Evolutionary conservation across 30 jellyfish, hydroid and myxozoan species (phyloP).

Genomic region (Turritopsis dohrnii): DNA sequence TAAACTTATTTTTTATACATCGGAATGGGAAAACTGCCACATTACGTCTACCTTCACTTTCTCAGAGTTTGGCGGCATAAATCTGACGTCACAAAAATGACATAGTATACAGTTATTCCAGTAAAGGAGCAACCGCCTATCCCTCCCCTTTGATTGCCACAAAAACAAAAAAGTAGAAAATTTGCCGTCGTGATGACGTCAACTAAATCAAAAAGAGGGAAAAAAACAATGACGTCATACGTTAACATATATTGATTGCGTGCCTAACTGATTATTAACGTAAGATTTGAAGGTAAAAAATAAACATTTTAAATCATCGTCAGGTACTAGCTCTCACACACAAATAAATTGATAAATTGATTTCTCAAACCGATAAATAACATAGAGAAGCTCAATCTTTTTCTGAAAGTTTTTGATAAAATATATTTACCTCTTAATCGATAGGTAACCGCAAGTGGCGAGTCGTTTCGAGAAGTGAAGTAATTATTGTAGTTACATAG

Average conservation of each 20-base stretch:
- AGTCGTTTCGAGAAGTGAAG: neutral
- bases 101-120: too few species aligned
- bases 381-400: too few species aligned
- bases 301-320: neutral
- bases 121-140: too few species aligned
- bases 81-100: neutral
- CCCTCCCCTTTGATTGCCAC: too few species aligned
- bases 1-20: too few species aligned
- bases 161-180: too few species aligned
- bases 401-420: neutral
- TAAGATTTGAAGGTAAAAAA: neutral
- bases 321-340: neutral
- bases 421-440: neutral
- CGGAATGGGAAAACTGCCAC: neutral
- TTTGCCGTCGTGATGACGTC: too few species aligned
- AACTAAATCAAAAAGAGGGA: neutral
- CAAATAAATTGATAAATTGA: neutral
- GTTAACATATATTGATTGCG: neutral
- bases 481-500: neutral
- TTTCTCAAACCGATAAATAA: neutral
- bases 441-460: neutral
- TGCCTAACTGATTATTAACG: neutral
- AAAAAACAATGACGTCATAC: neutral
- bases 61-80: neutral
- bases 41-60: too few species aligned